A percentile compares a stretch with the other conserved stretches of the same genome.
These are phyloP conservation scores for Bufotes viridis DNA, from an alignment of 2,797 vertebrate species.

Conservation along the genomic window DNA sequence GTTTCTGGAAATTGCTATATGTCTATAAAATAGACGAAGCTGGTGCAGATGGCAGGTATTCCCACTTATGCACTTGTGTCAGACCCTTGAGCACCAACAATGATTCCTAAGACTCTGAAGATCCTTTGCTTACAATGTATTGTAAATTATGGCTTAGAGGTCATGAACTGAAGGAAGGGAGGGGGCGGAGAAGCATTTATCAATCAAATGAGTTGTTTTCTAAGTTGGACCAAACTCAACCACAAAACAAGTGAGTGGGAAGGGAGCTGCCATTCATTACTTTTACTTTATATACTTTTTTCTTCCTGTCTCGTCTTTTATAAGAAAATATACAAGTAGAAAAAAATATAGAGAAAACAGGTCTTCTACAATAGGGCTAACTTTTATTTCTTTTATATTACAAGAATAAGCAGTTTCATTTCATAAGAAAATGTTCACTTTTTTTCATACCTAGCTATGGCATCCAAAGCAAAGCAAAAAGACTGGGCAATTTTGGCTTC, in stretches of 20 bases:
- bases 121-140: slow-evolving; percentile 75
- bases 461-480: not conserved
- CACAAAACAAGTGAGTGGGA: slow-evolving; percentile 80
- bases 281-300: slow-evolving; percentile 72
- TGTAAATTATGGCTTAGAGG: slow-evolving; percentile 85
- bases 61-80: slow-evolving; percentile 73
- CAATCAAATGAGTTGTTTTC: slow-evolving; percentile 85
- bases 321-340: not conserved
- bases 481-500: not conserved
- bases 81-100: slow-evolving; percentile 68
- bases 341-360: not conserved
- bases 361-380: not conserved
- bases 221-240: slow-evolving; percentile 81
- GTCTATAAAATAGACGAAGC: slow-evolving; percentile 17
- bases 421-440: not conserved
- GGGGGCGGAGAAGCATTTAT: slow-evolving; percentile 82
- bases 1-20: not conserved
- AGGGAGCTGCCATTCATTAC: slow-evolving; percentile 79
- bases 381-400: not conserved
- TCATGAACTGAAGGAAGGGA: slow-evolving; percentile 80
- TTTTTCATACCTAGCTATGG: not conserved
- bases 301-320: slow-evolving; percentile 59
- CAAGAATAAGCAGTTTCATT: not conserved
- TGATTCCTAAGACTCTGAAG: slow-evolving; percentile 83
- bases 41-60: slow-evolving; percentile 67